Conservation (phyloP, 2,113 vertebrate species). For the Accipiter virgatus region DNA sequence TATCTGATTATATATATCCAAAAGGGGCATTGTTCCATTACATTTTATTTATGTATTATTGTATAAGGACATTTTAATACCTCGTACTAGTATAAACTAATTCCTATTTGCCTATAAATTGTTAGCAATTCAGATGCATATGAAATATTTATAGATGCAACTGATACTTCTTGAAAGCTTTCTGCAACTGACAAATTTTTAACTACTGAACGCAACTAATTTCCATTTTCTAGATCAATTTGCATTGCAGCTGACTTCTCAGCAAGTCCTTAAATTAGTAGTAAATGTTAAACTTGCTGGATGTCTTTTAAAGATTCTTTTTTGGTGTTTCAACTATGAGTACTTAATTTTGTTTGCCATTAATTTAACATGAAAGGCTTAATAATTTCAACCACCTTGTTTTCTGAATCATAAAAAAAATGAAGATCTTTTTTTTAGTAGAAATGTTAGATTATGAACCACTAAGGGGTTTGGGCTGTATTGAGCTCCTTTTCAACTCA, state of each 20-base stretch:
- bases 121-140: neutral
- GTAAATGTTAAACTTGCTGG: neutral
- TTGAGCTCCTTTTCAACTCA: neutral
- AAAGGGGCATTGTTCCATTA: neutral
- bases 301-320: neutral
- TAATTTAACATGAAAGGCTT: neutral
- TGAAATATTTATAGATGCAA: neutral
- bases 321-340: neutral
- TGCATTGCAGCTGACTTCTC: neutral
- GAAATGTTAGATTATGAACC: neutral
- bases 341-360: neutral
- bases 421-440: neutral
- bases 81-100: neutral
- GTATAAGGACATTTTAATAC: neutral
- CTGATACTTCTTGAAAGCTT: neutral
- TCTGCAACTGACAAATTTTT: neutral
- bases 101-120: neutral
- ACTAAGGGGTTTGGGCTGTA: neutral
- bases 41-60: neutral
- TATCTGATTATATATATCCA: neutral
- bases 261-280: neutral
- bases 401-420: neutral
- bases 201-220: neutral
- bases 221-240: neutral
- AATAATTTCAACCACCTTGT: neutral